Base-by-base conservation (phyloP, 2,888 invertebrate genomes). In the Limnephilus marmoratus region DNA sequence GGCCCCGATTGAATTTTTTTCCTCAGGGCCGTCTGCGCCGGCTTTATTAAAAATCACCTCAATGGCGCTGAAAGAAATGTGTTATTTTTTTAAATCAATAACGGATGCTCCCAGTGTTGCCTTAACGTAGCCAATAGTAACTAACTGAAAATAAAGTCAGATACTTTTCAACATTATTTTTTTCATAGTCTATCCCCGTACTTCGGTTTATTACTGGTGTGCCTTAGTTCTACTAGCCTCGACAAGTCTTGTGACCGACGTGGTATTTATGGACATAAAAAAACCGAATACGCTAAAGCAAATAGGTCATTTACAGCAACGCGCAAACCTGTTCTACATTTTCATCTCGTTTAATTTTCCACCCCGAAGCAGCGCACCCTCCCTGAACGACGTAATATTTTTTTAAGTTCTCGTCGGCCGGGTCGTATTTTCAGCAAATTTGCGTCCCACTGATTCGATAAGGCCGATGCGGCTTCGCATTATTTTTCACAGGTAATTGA, bases 401-500 rank as follows among this genome's bases (percentile, higher is more conserved):
- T 81, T 89, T 81, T 37, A 86, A 80, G n/a, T 24, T 37, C 81
- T 34, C n/a, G 13, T 89, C 37, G n/a, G 31, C 24, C 31, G 24
- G 81, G 34, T 24, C 12, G 45, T 45, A 86, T 86, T 86, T 83
- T 83, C 83, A 11, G 24, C 37, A 53, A 87, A 87, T 87, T 87
- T 87, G 53, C 53, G 24, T 86, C 37, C 37, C 80, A 12, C 12
- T 89, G 88, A 89, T 81, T 89, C 80, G 88, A 89, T 89, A 80
- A 89, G 41, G 5, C 24, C 41, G 87, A 68, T 87, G 88, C 68
- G 37, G 88, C 88, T 80, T 9, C 80, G n/a, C 81, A 41, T 89
- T 89, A 81, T 89, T 89, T 68, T n/a, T 86, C 86, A 49, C 86
- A 68, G 82, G 31, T 68, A 68, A 68, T 68, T 68, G 24, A 41